Evolutionary conservation across 1,140 invertebrate genomes (phyloP).

Genomic region (Drosophila varians): DNA sequence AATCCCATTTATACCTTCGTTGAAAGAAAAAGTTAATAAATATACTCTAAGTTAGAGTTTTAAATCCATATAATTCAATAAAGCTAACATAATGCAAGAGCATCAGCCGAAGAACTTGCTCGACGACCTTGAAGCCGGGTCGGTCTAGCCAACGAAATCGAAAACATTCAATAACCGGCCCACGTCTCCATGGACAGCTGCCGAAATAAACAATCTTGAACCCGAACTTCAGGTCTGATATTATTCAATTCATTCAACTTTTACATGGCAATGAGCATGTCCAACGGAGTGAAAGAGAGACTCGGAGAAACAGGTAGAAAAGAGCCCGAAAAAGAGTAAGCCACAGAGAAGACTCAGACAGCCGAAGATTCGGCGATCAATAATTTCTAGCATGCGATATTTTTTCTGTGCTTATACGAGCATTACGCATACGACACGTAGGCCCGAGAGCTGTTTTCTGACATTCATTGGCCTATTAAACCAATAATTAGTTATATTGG

Average conservation of each 20-base stretch:
- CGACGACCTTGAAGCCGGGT: slow-evolving; percentile 62
- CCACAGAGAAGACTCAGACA: background rate
- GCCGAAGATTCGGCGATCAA: background rate
- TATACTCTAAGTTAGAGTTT: background rate
- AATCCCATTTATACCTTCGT: background rate
- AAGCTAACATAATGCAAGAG: slow-evolving; percentile 25
- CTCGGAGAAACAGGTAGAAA: background rate
- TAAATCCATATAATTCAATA: slow-evolving; percentile 30
- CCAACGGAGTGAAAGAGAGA: slow-evolving; percentile 3
- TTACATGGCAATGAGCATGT: slow-evolving; percentile 59
- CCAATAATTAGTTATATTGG: slow-evolving; percentile 53
- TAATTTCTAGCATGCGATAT: slow-evolving; percentile 60
- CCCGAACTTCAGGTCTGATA: slow-evolving; percentile 58
- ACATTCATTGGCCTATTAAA: slow-evolving; percentile 41
- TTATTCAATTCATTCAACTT: slow-evolving; percentile 75
- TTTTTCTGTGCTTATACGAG: slow-evolving; percentile 7
- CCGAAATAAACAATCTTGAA: slow-evolving; percentile 73
- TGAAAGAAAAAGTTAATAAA: slow-evolving; percentile 2
- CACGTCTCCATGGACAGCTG: slow-evolving; percentile 39
- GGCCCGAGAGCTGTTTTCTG: slow-evolving; percentile 25
- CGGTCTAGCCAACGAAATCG: slow-evolving; percentile 66
- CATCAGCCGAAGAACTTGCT: slow-evolving; percentile 68
- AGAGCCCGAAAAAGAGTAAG: background rate
- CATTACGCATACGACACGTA: slow-evolving; percentile 60
- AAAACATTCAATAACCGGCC: slow-evolving; percentile 67